Evolutionary conservation across 2,797 vertebrate genomes (phyloP).

Genomic region (Sphenopsis melanotis): DNA sequence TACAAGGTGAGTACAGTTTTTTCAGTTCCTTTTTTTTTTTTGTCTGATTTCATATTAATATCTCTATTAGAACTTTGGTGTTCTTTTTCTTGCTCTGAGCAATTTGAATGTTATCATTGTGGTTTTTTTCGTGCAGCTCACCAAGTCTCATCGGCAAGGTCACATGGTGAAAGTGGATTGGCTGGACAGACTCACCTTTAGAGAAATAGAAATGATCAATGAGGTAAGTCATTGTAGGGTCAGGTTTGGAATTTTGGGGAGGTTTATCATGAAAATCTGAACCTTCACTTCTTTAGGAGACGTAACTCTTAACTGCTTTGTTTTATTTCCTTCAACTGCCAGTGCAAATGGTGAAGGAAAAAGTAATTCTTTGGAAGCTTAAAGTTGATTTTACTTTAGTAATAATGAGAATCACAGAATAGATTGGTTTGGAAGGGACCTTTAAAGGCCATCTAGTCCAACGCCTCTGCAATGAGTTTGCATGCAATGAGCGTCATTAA

Average conservation of each 20-base stretch:
- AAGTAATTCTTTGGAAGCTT: not conserved
- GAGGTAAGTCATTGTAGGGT: constrained; percentile 78
- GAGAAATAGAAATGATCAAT: constrained; percentile 99
- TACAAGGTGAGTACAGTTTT: not conserved
- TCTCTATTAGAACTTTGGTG: not conserved
- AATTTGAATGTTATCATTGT: not conserved
- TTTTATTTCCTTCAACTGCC: not conserved
- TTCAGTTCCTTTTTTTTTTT: not conserved
- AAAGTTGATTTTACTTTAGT: not conserved
- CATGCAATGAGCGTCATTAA: not conserved
- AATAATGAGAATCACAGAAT: not conserved
- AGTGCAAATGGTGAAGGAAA: not conserved
- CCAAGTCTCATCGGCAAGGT: constrained; percentile 96
- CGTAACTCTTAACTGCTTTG: not conserved
- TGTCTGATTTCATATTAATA: not conserved
- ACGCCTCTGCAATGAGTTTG: accelerated
- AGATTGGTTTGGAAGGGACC: not conserved
- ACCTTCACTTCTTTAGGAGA: not conserved
- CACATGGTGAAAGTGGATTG: constrained; percentile 99
- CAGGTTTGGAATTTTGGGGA: not conserved
- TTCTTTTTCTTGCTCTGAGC: not conserved
- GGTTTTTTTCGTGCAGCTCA: constrained; percentile 79
- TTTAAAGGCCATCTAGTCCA: not conserved
- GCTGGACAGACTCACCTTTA: constrained; percentile 96
- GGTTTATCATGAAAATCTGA: not conserved